Evolutionary conservation across 2,888 invertebrate genomes (phyloP), one percentile per base, ranked within the genome.

Genomic region (Metopia argyrocephala): DNA sequence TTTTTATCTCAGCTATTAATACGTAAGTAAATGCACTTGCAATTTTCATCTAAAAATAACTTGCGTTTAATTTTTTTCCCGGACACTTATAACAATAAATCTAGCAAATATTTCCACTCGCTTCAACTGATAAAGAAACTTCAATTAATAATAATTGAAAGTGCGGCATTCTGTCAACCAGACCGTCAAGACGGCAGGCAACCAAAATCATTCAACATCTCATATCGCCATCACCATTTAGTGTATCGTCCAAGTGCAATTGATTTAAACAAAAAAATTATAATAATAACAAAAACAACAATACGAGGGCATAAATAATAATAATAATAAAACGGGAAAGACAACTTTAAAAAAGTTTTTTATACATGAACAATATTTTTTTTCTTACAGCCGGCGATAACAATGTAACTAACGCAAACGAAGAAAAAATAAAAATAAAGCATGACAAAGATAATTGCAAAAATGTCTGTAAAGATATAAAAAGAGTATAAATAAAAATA

Each of bases 91-190:
- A 23, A 20, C 20, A 28, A 64, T 15, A 20, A 62, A 18, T 48
- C 2, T n/a, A 54, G 23, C 20, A 25, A 70, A 45, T 52, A 71
- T 28, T 45, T 56, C 57, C 69, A 75, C 69, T 73, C 46, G 20
- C 46, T 20, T 50, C 15, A 45, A 65, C 66, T 76, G 76, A 76
- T 76, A 81, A 81, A 76, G 76, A 74, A 81, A 76, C 80, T 81
- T 81, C 76, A 81, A 81, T 81, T 81, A 81, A 76, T 65, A 69
- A 65, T 65, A 81, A 81, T 76, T 81, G 73, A 71, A 52, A 20
- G 52, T 69, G 68, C 70, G 61, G 76, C 59, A 59, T 38, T 56
- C 48, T 57, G 57, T 31, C 50, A 64, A 38, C 68, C 68, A 68
- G 56, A n/a, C n/a, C n/a, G n/a, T n/a, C n/a, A n/a, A n/a, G n/a